Evolutionary conservation across 1,140 invertebrate species (phyloP).

Genomic region (Chymomyza costata): DNA sequence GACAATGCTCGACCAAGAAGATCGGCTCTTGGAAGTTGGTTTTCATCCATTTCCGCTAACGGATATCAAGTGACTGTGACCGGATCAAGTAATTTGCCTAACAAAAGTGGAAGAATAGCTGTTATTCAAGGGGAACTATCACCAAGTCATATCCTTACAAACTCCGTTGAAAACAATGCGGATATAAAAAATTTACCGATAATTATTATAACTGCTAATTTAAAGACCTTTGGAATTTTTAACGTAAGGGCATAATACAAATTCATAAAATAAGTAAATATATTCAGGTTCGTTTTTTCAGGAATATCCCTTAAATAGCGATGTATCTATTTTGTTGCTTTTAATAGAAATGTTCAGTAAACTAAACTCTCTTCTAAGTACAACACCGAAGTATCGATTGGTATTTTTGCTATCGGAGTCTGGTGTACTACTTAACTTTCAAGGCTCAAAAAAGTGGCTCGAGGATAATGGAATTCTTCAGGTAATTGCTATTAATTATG

Average conservation of each 20-base stretch:
- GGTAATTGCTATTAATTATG: constrained; percentile 76
- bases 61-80: constrained; percentile 91
- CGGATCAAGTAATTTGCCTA: constrained; percentile 80
- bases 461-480: constrained; percentile 82
- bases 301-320: constrained; percentile 77
- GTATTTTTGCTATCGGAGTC: constrained; percentile 93
- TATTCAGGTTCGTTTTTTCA: constrained; percentile 23
- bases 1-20: constrained; percentile 31
- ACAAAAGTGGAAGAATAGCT: constrained; percentile 87
- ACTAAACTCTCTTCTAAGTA: constrained; percentile 88
- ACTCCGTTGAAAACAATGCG: constrained; percentile 84
- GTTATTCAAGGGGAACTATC: constrained; percentile 91
- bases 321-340: constrained; percentile 91
- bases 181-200: constrained; percentile 87
- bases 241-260: constrained; percentile 81
- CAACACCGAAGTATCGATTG: constrained; percentile 90
- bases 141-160: constrained; percentile 46
- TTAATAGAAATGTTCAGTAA: constrained; percentile 92
- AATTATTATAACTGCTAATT: constrained; percentile 93
- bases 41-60: constrained; percentile 92
- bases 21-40: constrained; percentile 86
- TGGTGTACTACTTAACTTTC: constrained; percentile 94
- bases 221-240: constrained; percentile 91
- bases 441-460: constrained; percentile 96
- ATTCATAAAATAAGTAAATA: constrained; percentile 1